These are phyloP conservation scores for Panzeria rudis DNA, from an alignment of 2,888 invertebrate species.

Conservation along the genomic window DNA sequence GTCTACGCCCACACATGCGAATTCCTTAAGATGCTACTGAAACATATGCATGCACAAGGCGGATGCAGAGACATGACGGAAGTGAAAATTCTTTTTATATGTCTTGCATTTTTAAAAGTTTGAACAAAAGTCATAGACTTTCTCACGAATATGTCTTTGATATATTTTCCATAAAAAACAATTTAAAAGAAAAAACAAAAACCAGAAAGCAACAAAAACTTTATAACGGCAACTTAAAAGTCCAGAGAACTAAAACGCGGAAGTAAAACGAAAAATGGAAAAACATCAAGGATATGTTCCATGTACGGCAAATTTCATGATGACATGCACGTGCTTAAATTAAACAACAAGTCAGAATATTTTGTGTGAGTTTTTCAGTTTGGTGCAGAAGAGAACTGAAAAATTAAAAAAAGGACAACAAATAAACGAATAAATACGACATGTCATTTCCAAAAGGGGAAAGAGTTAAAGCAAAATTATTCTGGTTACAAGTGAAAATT, in stretches of 20 bases:
- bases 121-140: conserved; percentile 36
- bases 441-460: background rate
- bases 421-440: background rate
- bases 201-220: background rate
- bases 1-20: conserved; percentile 27
- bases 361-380: conserved; percentile 1
- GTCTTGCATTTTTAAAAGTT: conserved; percentile 50
- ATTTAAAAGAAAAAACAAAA: conserved; percentile 30
- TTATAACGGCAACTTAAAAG: conserved; percentile 12
- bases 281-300: conserved; percentile 43
- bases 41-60: background rate
- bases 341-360: conserved; percentile 66
- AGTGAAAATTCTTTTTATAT: conserved; percentile 47
- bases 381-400: conserved; percentile 23
- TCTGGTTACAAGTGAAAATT: background rate
- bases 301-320: conserved; percentile 66
- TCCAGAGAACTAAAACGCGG: conserved; percentile 23
- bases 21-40: conserved; percentile 7
- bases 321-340: conserved; percentile 69
- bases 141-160: conserved; percentile 47
- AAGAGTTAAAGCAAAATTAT: background rate
- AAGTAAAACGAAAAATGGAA: conserved; percentile 17
- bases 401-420: conserved; percentile 26
- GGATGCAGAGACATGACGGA: conserved; percentile 52
- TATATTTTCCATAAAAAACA: conserved; percentile 39